Base-by-base conservation (phyloP, 2,888 invertebrate genomes). In the Synanthedon andrenaeformis region DNA sequence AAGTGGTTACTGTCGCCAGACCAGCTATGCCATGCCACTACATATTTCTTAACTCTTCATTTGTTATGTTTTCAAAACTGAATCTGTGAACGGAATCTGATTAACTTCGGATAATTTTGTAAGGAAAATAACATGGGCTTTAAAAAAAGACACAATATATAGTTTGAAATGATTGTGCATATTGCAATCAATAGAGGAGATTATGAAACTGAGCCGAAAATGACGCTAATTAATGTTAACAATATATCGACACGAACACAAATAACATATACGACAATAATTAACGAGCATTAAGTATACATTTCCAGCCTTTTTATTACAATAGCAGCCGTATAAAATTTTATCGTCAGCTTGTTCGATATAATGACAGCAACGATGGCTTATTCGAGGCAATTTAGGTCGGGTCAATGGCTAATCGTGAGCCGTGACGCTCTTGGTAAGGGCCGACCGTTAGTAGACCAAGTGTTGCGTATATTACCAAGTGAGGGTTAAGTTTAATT, bases 321-420 rank as follows among this genome's bases (percentile, higher is more conserved):
- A 68, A 54, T 51, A 49, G 56, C 64, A 64, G 62, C 58, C 57
- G 61, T 61, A 66, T 69, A 69, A 70, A 73, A 63, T 62, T 65
- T 67, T 70, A 69, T 68, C 67, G 68, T 65, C 67, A 69, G 67
- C 69, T 72, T 70, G 75, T 70, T 72, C 70, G 65, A 73, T 76
- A 74, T 74, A 77, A 72, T 69, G 70, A 67, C 72, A 65, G 65
- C 64, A 55, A 56, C 55, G 70, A 73, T 76, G 72, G 76, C 71
- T 74, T 74, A 71, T 72, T 75, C 65, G 67, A 61, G 64, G 69
- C 73, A 74, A 78, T 78, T 78, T 75, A 74, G 78, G 78, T 77
- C 79, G 77, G 76, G 78, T 79, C 78, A 79, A 74, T 73, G 69
- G 74, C 70, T 78, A 78, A 76, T 57, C 54, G 53, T 69, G 72